Percentiles rank a stretch among this genome's conserved stretches.
phyloP scores from a whole-genome alignment of 2,113 vertebrate species.

The Upupa epops region DNA sequence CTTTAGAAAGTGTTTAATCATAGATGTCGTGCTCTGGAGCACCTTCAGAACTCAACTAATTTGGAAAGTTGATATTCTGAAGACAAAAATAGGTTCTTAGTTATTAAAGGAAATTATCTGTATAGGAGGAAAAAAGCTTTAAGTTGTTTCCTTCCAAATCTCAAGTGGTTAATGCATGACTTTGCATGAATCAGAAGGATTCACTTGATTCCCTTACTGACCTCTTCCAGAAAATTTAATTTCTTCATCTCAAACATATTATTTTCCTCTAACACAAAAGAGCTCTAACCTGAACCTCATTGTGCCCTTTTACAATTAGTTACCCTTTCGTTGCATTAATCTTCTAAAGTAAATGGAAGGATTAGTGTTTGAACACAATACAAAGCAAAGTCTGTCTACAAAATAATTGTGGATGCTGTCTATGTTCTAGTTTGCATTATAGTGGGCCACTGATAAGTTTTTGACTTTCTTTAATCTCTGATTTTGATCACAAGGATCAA shows the following conservation, averaged over 20 bases:
- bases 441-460: constrained; percentile 16
- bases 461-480: constrained; percentile 34
- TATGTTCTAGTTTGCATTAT: constrained; percentile 24
- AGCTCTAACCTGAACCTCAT: constrained; percentile 3
- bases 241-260: constrained; percentile 64
- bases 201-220: constrained; percentile 68
- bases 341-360: constrained; percentile 40
- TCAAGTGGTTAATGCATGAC: constrained; percentile 79
- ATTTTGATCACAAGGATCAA: constrained; percentile 26
- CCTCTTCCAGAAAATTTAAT: constrained; percentile 69
- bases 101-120: constrained; percentile 78
- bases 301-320: constrained; percentile 55
- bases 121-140: constrained; percentile 58
- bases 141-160: constrained; percentile 66
- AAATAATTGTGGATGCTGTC: background rate
- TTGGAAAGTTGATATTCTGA: constrained; percentile 73
- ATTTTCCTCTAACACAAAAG: constrained; percentile 60
- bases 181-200: constrained; percentile 74
- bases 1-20: constrained; percentile 74
- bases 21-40: constrained; percentile 60
- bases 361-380: constrained; percentile 55
- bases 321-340: constrained; percentile 45
- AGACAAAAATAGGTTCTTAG: constrained; percentile 55
- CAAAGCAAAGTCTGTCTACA: background rate
- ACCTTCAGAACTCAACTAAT: constrained; percentile 70